Evolutionary conservation across 2,888 invertebrate genomes (phyloP).

Genomic region (Chirona hameri): DNA sequence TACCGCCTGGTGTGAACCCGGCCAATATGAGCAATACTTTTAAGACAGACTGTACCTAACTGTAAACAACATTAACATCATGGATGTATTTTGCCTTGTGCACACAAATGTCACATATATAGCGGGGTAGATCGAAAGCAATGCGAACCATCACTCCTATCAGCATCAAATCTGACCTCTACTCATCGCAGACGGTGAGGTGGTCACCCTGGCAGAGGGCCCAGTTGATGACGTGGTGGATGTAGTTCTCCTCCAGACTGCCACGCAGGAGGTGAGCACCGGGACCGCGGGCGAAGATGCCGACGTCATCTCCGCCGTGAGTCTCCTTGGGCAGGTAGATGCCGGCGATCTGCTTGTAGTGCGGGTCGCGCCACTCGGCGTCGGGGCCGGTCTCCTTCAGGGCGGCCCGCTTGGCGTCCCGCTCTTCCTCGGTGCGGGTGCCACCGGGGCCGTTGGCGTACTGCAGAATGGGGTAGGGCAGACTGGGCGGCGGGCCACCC

Average conservation of each 20-base stretch:
- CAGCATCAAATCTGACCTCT: no score
- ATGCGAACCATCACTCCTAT: no score
- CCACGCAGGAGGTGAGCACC: neutral
- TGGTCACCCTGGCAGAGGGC: constrained; percentile 7
- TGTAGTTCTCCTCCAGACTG: constrained; percentile 9
- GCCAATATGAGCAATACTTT: no score
- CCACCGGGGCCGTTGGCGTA: constrained; percentile 8
- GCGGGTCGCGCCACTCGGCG: constrained; percentile 12
- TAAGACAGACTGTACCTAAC: no score
- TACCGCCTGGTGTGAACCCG: no score
- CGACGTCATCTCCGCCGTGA: constrained; percentile 1
- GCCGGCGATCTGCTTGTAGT: constrained; percentile 24
- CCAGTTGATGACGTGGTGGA: constrained; percentile 6
- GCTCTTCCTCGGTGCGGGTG: neutral
- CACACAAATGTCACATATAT: no score
- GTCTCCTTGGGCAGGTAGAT: constrained; percentile 26
- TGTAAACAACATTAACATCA: no score
- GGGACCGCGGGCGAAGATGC: constrained; percentile 8
- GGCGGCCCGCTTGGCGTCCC: neutral
- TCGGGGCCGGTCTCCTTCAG: neutral
- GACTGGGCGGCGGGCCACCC: neutral
- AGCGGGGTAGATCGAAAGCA: no score
- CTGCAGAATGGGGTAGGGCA: constrained; percentile 23
- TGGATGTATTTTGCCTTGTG: no score
- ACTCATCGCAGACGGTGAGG: constrained; percentile 7